phyloP scores from a whole-genome alignment of 1,140 invertebrate genomes.

The Drosophila nigromelanica region DNA sequence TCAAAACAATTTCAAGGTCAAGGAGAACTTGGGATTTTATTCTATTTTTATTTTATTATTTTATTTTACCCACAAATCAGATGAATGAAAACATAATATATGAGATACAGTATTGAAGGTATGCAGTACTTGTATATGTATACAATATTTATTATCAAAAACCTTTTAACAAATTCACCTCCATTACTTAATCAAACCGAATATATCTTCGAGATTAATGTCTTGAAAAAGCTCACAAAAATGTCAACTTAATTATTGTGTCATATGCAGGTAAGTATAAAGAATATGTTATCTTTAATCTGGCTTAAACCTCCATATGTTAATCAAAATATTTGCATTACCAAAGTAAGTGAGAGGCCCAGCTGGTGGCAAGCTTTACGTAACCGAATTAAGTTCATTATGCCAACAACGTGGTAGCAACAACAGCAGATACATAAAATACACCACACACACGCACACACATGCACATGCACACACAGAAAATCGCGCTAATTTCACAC shows the following conservation, averaged over 20 bases:
- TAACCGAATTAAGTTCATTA: slow-evolving; percentile 69
- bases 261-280: neutral
- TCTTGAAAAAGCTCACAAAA: neutral
- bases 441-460: slow-evolving; percentile 18
- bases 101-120: too few relatives aligned
- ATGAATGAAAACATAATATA: too few relatives aligned
- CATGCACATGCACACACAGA: slow-evolving; percentile 10
- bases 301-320: slow-evolving; percentile 34
- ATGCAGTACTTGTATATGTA: too few relatives aligned
- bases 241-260: slow-evolving; percentile 3
- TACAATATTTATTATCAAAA: neutral
- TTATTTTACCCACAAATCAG: too few relatives aligned
- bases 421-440: slow-evolving; percentile 4
- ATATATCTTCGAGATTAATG: neutral
- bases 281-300: neutral
- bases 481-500: slow-evolving; percentile 68
- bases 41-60: too few relatives aligned
- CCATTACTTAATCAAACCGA: neutral
- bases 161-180: neutral
- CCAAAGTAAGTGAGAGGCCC: slow-evolving; percentile 16
- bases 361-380: slow-evolving; percentile 44
- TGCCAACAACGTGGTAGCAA: slow-evolving; percentile 43
- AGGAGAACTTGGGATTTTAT: too few relatives aligned
- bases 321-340: slow-evolving; percentile 46
- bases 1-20: too few relatives aligned